Conservation (phyloP, 92 coral and sea anemone genomes). For the Zoanthus sociatus region DNA sequence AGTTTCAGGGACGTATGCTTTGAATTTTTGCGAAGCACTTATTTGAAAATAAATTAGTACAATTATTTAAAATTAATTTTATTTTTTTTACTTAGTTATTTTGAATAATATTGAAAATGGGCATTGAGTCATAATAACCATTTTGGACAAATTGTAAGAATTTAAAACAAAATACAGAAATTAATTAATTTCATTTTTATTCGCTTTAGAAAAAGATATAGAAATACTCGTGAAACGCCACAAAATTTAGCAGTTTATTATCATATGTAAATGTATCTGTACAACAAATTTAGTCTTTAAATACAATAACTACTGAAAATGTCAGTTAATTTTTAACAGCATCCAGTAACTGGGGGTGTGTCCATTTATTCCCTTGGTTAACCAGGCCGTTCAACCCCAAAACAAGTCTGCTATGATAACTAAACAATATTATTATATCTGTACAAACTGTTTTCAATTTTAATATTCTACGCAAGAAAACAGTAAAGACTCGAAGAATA, state of each 20-base stretch:
- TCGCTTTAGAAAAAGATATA: background rate
- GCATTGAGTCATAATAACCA: no score
- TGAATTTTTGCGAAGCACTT: no score
- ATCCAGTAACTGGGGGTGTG: slow-evolving; percentile 1
- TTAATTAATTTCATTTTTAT: no score
- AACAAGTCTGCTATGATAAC: background rate
- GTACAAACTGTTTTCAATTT: slow-evolving; percentile 29
- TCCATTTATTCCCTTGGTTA: background rate
- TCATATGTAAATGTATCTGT: slow-evolving; percentile 44
- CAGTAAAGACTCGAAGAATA: background rate
- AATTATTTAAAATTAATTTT: no score
- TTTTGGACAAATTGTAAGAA: no score
- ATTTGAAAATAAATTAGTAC: no score
- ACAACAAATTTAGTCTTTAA: slow-evolving; percentile 19
- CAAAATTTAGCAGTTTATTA: slow-evolving; percentile 47
- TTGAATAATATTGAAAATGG: no score
- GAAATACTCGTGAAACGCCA: background rate
- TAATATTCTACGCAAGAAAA: slow-evolving; percentile 7
- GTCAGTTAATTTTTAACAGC: slow-evolving; percentile 20
- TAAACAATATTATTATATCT: slow-evolving; percentile 22
- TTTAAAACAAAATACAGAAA: no score
- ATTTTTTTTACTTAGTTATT: no score
- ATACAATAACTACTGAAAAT: background rate
- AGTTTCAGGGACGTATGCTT: no score
- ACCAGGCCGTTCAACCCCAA: background rate